These are phyloP conservation scores for Erebia ligea DNA, from an alignment of 2,888 invertebrate species.

Conservation along the genomic window DNA sequence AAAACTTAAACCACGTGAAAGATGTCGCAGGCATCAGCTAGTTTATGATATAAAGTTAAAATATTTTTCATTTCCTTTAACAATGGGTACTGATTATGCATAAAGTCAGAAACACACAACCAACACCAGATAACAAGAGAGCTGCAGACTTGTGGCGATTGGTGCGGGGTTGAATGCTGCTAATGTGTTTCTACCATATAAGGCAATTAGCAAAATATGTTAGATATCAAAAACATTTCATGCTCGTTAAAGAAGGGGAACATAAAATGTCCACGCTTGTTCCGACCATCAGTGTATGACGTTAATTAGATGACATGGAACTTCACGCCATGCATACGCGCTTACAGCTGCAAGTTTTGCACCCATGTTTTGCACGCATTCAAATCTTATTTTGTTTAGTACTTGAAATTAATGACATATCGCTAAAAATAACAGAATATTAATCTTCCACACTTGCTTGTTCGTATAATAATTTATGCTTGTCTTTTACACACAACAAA, in stretches of 20 bases:
- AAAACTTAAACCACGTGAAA: too few species aligned
- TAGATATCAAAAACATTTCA: slow-evolving; percentile 12
- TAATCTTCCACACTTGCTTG: background rate
- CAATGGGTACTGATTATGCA: too few species aligned
- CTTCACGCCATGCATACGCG: slow-evolving; percentile 47
- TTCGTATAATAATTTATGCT: too few species aligned
- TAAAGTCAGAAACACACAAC: background rate
- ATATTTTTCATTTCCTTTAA: too few species aligned
- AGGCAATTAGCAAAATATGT: background rate
- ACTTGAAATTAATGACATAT: background rate
- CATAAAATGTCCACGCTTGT: slow-evolving; percentile 34
- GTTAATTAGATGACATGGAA: slow-evolving; percentile 53
- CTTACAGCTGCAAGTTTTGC: slow-evolving; percentile 52
- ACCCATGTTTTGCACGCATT: slow-evolving; percentile 31
- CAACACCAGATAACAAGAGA: background rate
- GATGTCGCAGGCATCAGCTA: too few species aligned
- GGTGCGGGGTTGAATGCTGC: background rate
- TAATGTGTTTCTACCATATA: background rate
- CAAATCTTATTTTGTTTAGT: background rate
- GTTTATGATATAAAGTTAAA: too few species aligned
- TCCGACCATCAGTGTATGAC: slow-evolving; percentile 48
- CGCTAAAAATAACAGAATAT: slow-evolving; percentile 4
- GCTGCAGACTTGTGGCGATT: background rate
- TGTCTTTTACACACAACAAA: background rate
- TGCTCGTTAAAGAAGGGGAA: slow-evolving; percentile 15